Evolutionary conservation across 1,140 invertebrate genomes (phyloP).

Genomic region (Ceratitis capitata): DNA sequence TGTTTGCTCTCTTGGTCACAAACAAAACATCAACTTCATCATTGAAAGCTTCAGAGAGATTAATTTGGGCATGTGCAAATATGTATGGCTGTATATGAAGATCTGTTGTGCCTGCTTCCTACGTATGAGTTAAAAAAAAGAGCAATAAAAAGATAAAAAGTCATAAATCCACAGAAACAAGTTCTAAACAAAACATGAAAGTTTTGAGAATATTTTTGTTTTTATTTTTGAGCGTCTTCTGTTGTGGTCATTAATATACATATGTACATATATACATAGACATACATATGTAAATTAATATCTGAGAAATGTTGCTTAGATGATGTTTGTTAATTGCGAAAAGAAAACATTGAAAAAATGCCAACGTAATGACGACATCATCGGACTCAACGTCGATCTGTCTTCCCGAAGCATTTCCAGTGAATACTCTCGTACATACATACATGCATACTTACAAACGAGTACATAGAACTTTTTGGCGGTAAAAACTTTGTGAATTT

Average conservation of each 20-base stretch:
- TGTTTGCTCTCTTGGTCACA: too few species aligned
- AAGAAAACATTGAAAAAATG: conserved; percentile 27
- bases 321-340: conserved; percentile 29
- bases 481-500: not conserved
- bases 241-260: not conserved
- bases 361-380: conserved; percentile 18
- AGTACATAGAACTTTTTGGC: too few species aligned
- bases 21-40: too few species aligned
- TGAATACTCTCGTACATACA: not conserved
- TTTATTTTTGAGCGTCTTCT: not conserved
- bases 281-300: not conserved
- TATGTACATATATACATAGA: not conserved
- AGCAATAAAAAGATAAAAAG: not conserved
- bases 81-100: too few species aligned
- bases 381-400: not conserved
- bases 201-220: not conserved
- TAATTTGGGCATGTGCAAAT: too few species aligned
- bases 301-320: not conserved
- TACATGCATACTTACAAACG: not conserved
- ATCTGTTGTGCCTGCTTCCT: not conserved
- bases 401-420: not conserved
- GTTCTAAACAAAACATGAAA: not conserved
- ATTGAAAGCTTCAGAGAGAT: too few species aligned
- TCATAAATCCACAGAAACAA: not conserved
- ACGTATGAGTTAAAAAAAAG: not conserved